Evolutionary conservation across 2,113 vertebrate species (phyloP).

Genomic region (Bubo bubo): DNA sequence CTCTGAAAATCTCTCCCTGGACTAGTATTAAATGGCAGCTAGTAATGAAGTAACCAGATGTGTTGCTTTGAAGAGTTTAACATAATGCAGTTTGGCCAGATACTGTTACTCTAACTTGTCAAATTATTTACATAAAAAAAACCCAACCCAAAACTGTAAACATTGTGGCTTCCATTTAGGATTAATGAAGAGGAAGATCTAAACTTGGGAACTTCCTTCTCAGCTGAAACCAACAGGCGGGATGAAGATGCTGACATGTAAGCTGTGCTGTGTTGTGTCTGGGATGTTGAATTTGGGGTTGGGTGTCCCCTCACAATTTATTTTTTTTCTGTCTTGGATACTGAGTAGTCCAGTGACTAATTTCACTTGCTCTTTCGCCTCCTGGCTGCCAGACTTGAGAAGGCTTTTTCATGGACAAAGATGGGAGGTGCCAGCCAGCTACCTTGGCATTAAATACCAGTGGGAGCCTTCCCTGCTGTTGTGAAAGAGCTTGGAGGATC

Average conservation of each 20-base stretch:
- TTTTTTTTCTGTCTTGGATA: neutral
- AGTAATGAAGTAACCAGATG: neutral
- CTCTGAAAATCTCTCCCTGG: neutral
- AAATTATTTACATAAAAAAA: neutral
- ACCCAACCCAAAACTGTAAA: neutral
- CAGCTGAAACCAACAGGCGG: conserved; percentile 95
- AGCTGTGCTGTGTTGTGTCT: neutral
- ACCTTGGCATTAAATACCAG: neutral
- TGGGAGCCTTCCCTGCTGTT: neutral
- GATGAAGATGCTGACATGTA: conserved; percentile 99
- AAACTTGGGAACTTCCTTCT: conserved; percentile 95
- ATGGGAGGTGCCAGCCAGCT: neutral
- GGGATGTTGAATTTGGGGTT: neutral
- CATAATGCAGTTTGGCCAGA: neutral
- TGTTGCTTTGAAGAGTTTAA: neutral
- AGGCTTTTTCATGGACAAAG: neutral
- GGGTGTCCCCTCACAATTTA: neutral
- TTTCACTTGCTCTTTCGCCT: neutral
- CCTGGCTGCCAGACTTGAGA: neutral
- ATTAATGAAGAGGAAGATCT: conserved; percentile 93
- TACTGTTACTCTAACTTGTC: neutral
- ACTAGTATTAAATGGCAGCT: neutral
- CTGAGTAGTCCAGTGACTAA: neutral
- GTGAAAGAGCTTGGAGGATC: neutral
- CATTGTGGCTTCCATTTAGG: conserved; percentile 64